Conservation (phyloP, 2,113 vertebrate genomes). For the Theropithecus gelada region DNA sequence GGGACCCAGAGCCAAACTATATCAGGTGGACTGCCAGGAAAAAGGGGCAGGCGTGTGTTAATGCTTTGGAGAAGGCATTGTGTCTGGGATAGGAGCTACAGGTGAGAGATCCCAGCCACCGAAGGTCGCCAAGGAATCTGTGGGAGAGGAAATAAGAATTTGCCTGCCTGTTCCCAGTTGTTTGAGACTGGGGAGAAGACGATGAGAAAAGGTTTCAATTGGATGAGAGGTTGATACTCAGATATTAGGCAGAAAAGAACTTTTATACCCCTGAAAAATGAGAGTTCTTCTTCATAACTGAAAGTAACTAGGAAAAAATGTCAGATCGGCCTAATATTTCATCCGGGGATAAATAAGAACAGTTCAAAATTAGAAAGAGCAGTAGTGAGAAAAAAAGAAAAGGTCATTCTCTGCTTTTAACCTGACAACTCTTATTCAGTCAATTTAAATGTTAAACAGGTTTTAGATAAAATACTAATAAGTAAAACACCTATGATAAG, state of each 20-base stretch:
- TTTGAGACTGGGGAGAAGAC: background rate
- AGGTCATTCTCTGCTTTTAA: background rate
- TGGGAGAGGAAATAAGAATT: background rate
- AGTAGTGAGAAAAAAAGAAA: background rate
- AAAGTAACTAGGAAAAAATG: background rate
- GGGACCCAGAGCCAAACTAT: too few species aligned
- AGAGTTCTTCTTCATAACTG: background rate
- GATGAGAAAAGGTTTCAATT: background rate
- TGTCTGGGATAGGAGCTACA: background rate
- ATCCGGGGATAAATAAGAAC: background rate
- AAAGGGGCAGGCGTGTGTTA: too few species aligned
- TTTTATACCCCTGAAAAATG: background rate
- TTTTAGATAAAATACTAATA: background rate
- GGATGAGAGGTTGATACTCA: background rate
- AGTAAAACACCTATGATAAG: background rate
- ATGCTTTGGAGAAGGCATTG: background rate
- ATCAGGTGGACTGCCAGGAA: background rate
- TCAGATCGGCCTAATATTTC: background rate
- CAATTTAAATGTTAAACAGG: background rate
- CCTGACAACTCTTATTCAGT: background rate
- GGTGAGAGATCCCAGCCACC: background rate
- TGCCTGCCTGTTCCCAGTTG: background rate
- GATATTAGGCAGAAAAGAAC: background rate
- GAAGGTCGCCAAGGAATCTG: background rate
- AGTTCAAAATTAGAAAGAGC: background rate